Evolutionary conservation across 2,888 invertebrate species (phyloP).

Genomic region (Opisthograptis luteolata): DNA sequence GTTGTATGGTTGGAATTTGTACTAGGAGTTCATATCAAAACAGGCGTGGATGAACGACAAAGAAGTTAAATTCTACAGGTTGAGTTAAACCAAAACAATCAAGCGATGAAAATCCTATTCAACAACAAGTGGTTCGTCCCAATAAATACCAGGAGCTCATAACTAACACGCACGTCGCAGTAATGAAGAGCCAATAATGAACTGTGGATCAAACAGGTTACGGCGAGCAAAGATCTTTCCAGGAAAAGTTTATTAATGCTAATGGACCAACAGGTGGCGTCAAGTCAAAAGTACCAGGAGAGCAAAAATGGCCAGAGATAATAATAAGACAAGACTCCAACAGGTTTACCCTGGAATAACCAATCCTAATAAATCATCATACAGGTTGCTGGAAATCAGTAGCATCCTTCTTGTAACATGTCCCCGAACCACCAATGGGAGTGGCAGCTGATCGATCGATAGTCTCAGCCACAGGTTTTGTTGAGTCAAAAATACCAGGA

Average conservation of each 20-base stretch:
- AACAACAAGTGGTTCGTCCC: background rate
- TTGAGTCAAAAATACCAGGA: background rate
- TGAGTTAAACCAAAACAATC: background rate
- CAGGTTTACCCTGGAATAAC: background rate
- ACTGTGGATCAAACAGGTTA: conserved; percentile 1
- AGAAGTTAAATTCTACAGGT: background rate
- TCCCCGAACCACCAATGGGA: too few species aligned
- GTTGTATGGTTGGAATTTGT: background rate
- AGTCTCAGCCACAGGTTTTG: too few species aligned
- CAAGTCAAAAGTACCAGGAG: conserved; percentile 10
- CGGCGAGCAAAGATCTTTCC: background rate
- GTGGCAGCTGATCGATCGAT: too few species aligned
- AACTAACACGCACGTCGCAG: background rate
- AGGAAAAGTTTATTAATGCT: background rate
- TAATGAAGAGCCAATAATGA: background rate
- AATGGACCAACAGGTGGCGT: conserved; percentile 8
- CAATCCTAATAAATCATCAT: background rate
- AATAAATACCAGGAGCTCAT: conserved; percentile 12
- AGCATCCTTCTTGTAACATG: too few species aligned
- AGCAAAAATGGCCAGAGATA: background rate
- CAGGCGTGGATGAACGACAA: background rate
- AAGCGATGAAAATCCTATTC: background rate
- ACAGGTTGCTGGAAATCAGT: background rate
- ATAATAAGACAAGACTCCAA: background rate
- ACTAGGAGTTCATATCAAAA: background rate